Base-by-base conservation (phyloP, 2,888 invertebrate species). In the Anoncus sp. region DNA sequence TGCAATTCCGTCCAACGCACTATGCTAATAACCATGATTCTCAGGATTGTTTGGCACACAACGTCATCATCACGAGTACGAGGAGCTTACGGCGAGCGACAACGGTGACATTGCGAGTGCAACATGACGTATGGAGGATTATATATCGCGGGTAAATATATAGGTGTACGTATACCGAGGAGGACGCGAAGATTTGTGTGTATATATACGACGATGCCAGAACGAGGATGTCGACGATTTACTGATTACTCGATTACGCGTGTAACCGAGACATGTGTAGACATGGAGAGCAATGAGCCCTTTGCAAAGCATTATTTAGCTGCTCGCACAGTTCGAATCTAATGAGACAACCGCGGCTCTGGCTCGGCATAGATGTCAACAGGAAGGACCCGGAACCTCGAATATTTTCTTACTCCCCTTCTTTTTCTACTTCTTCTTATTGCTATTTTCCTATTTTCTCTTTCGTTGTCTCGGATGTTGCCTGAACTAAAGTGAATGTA, bases 141-240 rank as follows among this genome's bases (percentile, higher is more conserved):
- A 53, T 53, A 53, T 53, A 40, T 53, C 27, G 27, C 40, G 47
- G 22, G n/a, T 12, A 9, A 7, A 1, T 40, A 40, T 47, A 31
- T 31, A 35, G 53, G 43, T 40, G 66, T n/a, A 43, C 55, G 14
- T 43, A 31, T 43, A 45, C 3, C 40, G 59, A 66, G 59, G 35
- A 51, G 12, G 35, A 59, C 59, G 45, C 24, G 66, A 75, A 69
- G 62, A 69, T 49, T 59, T 35, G 49, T 38, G 55, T 43, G 60
- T n/a, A n/a, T n/a, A n/a, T n/a, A n/a, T n/a, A 51, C 12, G 67
- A 53, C 66, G 27, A 57, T 49, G 62, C 35, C 55, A 62, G 72
- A 81, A 81, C 77, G 77, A 86, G 86, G 87, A 87, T 85, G 86
- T 85, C 70, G 83, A 77, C 86, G 81, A 86, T 87, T 86, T 86